A percentile compares a stretch with the other conserved stretches of the same genome.
phyloP scores from a whole-genome alignment of 2,888 invertebrate species.

The Harpalus rufipes region DNA sequence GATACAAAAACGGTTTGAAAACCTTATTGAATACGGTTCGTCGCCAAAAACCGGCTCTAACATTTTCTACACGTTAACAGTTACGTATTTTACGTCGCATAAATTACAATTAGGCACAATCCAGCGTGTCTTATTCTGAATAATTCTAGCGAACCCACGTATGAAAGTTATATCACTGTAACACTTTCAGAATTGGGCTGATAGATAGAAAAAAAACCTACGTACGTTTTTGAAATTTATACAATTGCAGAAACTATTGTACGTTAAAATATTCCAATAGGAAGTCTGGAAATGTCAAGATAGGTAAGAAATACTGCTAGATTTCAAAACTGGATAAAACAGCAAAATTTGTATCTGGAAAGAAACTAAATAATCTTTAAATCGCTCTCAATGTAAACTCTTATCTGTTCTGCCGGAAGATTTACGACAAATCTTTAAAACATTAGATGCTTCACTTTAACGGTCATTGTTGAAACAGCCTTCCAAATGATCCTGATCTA shows the following conservation, averaged over 20 bases:
- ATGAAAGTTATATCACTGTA: no score
- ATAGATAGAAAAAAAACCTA: background rate
- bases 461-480: slow-evolving; percentile 7
- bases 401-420: slow-evolving; percentile 14
- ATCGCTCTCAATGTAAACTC: slow-evolving; percentile 29
- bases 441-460: slow-evolving; percentile 42
- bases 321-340: slow-evolving; percentile 27
- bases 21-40: no score
- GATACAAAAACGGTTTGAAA: no score
- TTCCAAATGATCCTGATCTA: background rate
- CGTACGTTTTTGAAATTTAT: background rate
- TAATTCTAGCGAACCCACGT: no score
- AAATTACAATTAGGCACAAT: no score
- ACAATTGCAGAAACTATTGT: background rate
- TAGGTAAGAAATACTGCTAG: slow-evolving; percentile 32
- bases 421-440: slow-evolving; percentile 46
- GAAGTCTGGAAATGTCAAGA: slow-evolving; percentile 1
- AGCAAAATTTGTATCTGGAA: slow-evolving; percentile 36
- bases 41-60: no score
- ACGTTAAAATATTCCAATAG: background rate
- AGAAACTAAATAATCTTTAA: slow-evolving; percentile 46
- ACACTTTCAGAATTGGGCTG: no score
- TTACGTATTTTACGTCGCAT: no score
- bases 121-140: no score
- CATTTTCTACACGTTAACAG: no score